Base-by-base conservation (phyloP, 2,888 invertebrate species). In the Synanthedon vespiformis region DNA sequence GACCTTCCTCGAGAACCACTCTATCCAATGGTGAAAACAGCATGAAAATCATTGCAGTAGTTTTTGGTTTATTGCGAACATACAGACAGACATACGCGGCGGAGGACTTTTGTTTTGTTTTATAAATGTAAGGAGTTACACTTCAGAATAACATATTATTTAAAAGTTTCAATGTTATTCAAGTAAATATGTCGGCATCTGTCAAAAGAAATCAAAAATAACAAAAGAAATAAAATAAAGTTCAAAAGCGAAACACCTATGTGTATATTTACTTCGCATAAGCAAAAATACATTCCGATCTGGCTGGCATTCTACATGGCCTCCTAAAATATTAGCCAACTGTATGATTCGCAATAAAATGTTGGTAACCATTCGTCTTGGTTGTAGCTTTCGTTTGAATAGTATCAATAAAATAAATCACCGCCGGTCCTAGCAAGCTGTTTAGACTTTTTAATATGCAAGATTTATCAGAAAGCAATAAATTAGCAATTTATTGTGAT, bases 401-500 rank as follows among this genome's bases (percentile, higher is more conserved):
- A 54, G 56, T 59, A 74, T 71, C 72, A 68, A 71, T 70, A 64
- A 65, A 70, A 76, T 74, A 72, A 77, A 77, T 76, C 72, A 70
- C 16, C 44, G 13, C 22, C 11, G 16, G 22, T 48, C 16, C 48
- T 48, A 48, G 48, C 48, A 27, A 49, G 14, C 27, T 40, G 48
- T 50, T 40, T 41, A 51, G 40, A 66, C 67, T 74, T 74, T 77
- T 77, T 73, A 65, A 65, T 64, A 71, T 68, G 62, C 64, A 63
- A 70, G 59, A 61, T 65, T 54, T 62, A 72, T 76, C 67, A 70
- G 67, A 72, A 68, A 62, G 67, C 72, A 69, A 74, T 76, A 77
- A 73, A 74, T 70, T 66, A 67, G 71, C 70, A 78, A 80, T 80
- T 77, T 75, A 71, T 70, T 66, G 73, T 70, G 72, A 78, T 74